A percentile compares a stretch with the other conserved stretches of the same genome.
phyloP scores from a whole-genome alignment of 2,113 vertebrate genomes.

The Himantopus leucocephalus region DNA sequence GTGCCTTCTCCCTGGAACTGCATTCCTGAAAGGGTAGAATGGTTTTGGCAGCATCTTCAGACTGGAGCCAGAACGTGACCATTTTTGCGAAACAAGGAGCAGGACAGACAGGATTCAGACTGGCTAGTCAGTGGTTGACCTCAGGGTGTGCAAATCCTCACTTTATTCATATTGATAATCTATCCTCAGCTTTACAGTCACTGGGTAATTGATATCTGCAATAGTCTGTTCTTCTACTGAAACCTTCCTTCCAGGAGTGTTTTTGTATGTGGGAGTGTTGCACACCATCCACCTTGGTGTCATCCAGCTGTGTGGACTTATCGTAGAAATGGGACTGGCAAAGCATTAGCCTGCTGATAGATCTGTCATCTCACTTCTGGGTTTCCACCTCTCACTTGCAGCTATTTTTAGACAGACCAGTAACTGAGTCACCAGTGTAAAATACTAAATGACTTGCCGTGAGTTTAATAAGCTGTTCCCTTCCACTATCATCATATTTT shows the following conservation, averaged over 20 bases:
- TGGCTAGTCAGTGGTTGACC: background rate
- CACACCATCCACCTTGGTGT: background rate
- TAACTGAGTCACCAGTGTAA: background rate
- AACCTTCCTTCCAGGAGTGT: background rate
- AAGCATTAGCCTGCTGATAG: background rate
- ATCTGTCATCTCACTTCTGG: background rate
- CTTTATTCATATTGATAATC: background rate
- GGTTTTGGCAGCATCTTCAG: background rate
- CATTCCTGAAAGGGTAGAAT: background rate
- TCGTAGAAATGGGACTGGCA: background rate
- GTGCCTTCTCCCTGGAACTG: background rate
- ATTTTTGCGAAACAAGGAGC: background rate
- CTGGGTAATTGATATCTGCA: background rate
- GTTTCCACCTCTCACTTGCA: background rate
- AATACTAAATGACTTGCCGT: background rate
- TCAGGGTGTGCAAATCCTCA: background rate
- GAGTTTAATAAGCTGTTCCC: background rate
- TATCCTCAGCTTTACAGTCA: background rate
- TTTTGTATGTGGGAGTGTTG: background rate
- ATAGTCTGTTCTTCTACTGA: background rate
- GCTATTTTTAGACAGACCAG: background rate
- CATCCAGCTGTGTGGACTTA: background rate
- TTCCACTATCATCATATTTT: background rate
- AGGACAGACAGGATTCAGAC: background rate
- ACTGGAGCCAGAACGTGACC: background rate